phyloP scores from a whole-genome alignment of 1,140 invertebrate species.

The Drosophila jambulina region DNA sequence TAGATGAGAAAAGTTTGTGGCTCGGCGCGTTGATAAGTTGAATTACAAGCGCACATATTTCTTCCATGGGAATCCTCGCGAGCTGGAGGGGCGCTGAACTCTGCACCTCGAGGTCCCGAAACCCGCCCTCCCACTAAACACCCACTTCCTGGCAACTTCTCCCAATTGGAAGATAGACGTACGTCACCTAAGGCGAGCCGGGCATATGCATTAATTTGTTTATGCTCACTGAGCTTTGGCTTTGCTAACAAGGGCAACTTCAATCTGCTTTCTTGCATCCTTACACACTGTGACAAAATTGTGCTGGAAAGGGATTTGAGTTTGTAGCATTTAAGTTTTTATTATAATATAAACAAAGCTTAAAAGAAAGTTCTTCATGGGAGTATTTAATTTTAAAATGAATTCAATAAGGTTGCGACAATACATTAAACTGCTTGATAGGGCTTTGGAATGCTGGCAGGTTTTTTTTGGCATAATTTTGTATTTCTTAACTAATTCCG shows the following conservation, averaged over 20 bases:
- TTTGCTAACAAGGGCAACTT: slow-evolving; percentile 47
- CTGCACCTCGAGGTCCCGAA: not conserved
- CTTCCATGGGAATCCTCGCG: slow-evolving; percentile 43
- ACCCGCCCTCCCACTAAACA: not conserved
- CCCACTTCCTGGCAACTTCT: slow-evolving; percentile 25
- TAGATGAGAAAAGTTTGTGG: slow-evolving; percentile 83
- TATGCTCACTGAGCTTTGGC: slow-evolving; percentile 49
- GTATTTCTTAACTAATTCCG: not conserved
- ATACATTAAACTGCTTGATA: too few species aligned
- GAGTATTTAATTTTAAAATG: too few species aligned
- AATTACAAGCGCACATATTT: slow-evolving; percentile 74
- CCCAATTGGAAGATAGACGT: slow-evolving; percentile 32
- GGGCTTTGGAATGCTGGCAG: too few species aligned
- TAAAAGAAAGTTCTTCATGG: too few species aligned
- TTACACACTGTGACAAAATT: not conserved
- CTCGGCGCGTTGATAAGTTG: slow-evolving; percentile 77
- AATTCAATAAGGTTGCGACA: too few species aligned
- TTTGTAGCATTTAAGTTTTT: not conserved
- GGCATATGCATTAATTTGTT: slow-evolving; percentile 71
- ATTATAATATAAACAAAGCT: too few species aligned
- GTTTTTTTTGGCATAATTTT: too few species aligned
- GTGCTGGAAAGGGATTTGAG: not conserved
- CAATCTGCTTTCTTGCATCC: slow-evolving; percentile 17
- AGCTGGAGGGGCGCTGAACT: slow-evolving; percentile 13
- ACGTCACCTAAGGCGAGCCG: slow-evolving; percentile 34